Conservation (phyloP, 2,888 invertebrate genomes). For the Formica aserva region DNA sequence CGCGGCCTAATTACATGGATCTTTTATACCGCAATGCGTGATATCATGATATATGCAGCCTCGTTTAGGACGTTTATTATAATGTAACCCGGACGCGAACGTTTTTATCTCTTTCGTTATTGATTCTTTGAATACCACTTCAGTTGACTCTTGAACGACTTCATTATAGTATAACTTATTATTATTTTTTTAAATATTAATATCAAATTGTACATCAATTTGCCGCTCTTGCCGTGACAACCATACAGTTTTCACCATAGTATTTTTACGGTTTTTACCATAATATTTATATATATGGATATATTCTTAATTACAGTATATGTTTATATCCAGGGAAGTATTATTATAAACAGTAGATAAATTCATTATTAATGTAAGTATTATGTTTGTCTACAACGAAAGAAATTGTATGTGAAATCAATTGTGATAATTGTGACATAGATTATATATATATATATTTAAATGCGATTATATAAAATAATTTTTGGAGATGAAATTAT, state of each 20-base stretch:
- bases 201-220: background rate
- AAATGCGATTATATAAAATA: background rate
- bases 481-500: background rate
- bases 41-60: conserved; percentile 22
- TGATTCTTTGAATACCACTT: background rate
- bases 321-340: background rate
- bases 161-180: conserved; percentile 32
- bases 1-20: conserved; percentile 56
- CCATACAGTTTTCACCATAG: conserved; percentile 46
- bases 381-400: background rate
- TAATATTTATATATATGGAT: background rate
- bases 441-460: no score
- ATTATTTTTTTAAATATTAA: conserved; percentile 24
- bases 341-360: conserved; percentile 42
- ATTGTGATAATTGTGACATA: conserved; percentile 5
- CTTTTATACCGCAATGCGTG: conserved; percentile 5
- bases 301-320: conserved; percentile 28
- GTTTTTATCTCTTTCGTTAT: conserved; percentile 1
- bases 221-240: background rate
- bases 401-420: background rate
- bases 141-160: conserved; percentile 20
- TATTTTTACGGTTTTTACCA: conserved; percentile 43
- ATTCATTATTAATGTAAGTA: background rate
- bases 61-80: background rate
- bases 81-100: conserved; percentile 3